These are phyloP conservation scores for Protodeltote pygarga DNA, from an alignment of 2,888 invertebrate species.

Conservation along the genomic window DNA sequence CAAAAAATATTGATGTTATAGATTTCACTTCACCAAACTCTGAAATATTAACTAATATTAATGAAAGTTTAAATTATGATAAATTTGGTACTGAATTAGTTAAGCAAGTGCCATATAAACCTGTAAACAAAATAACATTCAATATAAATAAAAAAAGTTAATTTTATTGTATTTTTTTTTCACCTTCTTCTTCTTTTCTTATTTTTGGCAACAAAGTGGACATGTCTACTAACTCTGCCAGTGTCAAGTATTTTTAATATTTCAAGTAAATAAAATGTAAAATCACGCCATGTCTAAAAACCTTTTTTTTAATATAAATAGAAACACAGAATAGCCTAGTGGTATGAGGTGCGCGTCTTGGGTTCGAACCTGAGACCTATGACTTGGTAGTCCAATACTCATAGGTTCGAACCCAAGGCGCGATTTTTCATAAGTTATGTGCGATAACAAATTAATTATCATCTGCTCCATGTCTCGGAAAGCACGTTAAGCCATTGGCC, in stretches of 20 bases:
- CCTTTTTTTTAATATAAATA: background rate
- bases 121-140: slow-evolving; percentile 75
- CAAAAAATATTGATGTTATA: slow-evolving; percentile 57
- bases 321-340: too few species aligned
- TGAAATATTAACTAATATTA: slow-evolving; percentile 71
- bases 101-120: slow-evolving; percentile 62
- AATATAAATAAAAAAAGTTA: slow-evolving; percentile 65
- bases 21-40: slow-evolving; percentile 69
- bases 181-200: background rate
- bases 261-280: too few species aligned
- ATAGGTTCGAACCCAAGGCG: too few species aligned
- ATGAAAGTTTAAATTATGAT: slow-evolving; percentile 72
- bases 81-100: slow-evolving; percentile 74
- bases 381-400: too few species aligned
- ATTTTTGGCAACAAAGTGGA: background rate
- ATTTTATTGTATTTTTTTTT: background rate
- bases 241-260: too few species aligned
- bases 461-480: too few species aligned
- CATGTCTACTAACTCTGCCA: background rate
- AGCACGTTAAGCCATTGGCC: too few species aligned
- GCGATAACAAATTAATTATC: too few species aligned
- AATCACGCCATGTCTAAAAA: too few species aligned
- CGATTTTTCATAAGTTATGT: too few species aligned
- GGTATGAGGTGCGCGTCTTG: too few species aligned
- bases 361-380: too few species aligned